Percentiles rank a stretch among this genome's conserved stretches.
These are phyloP conservation scores for Gallinago paraguaiae DNA, from an alignment of 2,113 vertebrate genomes.

Conservation along the genomic window DNA sequence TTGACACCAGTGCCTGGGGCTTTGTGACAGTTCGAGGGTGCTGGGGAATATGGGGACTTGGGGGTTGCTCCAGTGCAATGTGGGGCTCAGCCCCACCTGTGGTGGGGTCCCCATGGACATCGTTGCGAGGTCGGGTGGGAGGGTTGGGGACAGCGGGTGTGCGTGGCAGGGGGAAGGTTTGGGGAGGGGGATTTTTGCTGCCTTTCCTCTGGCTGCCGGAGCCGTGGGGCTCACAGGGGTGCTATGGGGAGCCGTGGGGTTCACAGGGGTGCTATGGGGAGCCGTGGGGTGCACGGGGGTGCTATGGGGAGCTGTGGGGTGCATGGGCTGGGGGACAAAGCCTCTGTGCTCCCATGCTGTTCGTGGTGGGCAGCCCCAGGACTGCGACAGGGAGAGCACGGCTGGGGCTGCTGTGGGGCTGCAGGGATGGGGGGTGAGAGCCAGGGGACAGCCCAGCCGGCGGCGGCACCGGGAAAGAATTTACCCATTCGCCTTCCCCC, in stretches of 20 bases:
- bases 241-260: not conserved
- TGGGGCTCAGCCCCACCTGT: not conserved
- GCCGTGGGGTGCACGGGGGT: too few relatives aligned
- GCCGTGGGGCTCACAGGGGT: not conserved
- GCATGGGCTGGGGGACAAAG: not conserved
- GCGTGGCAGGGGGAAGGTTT: not conserved
- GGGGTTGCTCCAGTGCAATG: not conserved
- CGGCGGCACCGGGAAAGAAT: accelerated
- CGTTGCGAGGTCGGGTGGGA: accelerated
- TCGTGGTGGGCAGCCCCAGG: not conserved
- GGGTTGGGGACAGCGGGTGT: accelerated
- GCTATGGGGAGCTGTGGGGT: too few relatives aligned
- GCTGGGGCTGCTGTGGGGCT: accelerated
- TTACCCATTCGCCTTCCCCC: accelerated
- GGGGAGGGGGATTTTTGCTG: not conserved
- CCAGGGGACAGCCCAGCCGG: accelerated
- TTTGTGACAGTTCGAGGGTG: not conserved
- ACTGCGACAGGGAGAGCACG: not conserved
- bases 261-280: too few relatives aligned
- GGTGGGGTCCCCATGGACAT: not conserved
- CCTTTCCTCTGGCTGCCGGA: not conserved
- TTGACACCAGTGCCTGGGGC: accelerated
- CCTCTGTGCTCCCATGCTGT: accelerated
- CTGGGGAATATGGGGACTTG: not conserved
- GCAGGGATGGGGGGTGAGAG: not conserved